Evolutionary conservation across 92 coral and sea anemone genomes (phyloP), one percentile per base, ranked within the genome.

Genomic region (Palythoa caribaeorum): DNA sequence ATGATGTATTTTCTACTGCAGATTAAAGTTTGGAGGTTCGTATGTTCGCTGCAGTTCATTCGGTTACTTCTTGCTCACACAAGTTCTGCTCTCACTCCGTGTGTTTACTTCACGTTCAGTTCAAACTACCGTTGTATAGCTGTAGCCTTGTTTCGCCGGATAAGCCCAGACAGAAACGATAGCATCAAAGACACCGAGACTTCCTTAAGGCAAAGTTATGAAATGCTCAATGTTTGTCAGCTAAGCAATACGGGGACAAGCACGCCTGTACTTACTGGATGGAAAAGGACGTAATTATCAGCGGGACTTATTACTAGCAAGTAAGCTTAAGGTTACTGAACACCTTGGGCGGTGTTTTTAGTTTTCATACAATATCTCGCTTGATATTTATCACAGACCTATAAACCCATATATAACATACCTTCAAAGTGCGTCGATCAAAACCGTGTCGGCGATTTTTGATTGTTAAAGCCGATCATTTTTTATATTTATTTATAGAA

Each of bases 21-120:
- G 57, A 62, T 80, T 11, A 17, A 62, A 1, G 35, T 50, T 39
- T n/a, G 13, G 38, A 44, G 28, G 20, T 80, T 80, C 59, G 62
- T 40, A 9, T 80, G 85, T 35, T 62, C 85, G n/a, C 71, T 80
- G 5, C 39, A 80, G 11, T 63, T 80, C n/a, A 35, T 80, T 5
- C 85, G 85, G 6, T 72, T 80, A 35, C 37, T 80, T 17, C 57
- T 80, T 6, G 85, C 85, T n/a, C 85, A 80, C 16, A 7, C 85
- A 6, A 80, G 62, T 17, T 80, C 85, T 16, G 73, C 85, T 3
- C n/a, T 62, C 9, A 80, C 54, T 2, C 85, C 85, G 40, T 80
- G 57, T 39, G 55, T 80, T 0, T 80, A 80, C n/a, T 80, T 80
- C 51, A 53, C 38, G 38, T 80, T 38, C 53, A 80, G 57, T 19